phyloP scores from a whole-genome alignment of 2,797 vertebrate species.

The Centropyge bicolor region DNA sequence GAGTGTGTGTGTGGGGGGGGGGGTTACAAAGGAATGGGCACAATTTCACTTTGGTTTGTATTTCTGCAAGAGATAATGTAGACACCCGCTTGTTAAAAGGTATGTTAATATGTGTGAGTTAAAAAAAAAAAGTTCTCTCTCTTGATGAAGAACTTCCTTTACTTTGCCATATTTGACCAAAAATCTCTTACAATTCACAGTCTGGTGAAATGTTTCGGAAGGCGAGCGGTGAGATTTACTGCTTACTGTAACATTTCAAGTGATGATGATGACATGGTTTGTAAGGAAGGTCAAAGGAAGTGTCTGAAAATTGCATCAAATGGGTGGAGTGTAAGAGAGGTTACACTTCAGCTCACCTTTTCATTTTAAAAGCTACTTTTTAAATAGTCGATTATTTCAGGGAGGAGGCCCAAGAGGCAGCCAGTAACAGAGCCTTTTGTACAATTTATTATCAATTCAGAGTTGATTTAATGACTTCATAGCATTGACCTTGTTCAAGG shows the following conservation, averaged over 20 bases:
- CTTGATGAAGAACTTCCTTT: not conserved
- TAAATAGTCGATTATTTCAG: not conserved
- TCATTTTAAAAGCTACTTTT: not conserved
- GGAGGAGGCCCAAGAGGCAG: not conserved
- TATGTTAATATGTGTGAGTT: slow-evolving; percentile 7
- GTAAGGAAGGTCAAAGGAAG: not conserved
- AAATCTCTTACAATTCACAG: not conserved
- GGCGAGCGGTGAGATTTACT: accelerated
- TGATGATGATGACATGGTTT: not conserved
- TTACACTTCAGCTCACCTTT: not conserved
- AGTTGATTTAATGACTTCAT: not conserved
- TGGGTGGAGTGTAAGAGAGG: not conserved
- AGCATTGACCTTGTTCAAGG: not conserved
- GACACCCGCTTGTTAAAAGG: slow-evolving; percentile 32
- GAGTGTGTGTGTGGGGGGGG: slow-evolving; percentile 16
- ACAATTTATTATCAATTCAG: not conserved
- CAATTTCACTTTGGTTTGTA: slow-evolving; percentile 37
- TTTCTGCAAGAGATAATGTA: slow-evolving; percentile 34
- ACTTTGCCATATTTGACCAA: not conserved
- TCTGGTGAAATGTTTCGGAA: not conserved
- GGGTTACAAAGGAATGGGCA: slow-evolving; percentile 15
- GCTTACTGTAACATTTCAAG: not conserved
- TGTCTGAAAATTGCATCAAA: not conserved
- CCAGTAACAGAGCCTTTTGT: not conserved
- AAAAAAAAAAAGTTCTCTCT: not conserved